phyloP scores from a whole-genome alignment of 2,797 vertebrate genomes.

The Phalanger gymnotis region DNA sequence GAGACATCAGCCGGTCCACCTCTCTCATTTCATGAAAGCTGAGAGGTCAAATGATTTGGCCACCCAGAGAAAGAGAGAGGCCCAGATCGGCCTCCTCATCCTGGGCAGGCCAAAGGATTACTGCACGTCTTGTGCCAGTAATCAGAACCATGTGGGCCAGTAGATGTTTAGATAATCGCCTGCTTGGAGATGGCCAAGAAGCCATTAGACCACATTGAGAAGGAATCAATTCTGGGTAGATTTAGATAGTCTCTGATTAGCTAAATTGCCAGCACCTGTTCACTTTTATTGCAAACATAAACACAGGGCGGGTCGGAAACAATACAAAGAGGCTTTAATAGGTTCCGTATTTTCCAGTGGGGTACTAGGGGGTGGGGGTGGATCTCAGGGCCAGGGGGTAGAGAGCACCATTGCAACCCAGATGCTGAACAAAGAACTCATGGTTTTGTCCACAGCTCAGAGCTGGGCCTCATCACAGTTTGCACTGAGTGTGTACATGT shows the following conservation, averaged over 20 bases:
- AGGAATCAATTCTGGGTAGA: slow-evolving; percentile 30
- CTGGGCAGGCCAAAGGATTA: not conserved
- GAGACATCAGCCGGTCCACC: not conserved
- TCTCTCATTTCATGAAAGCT: not conserved
- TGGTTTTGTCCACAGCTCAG: not conserved
- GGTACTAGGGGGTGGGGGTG: not conserved
- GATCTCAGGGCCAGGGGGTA: not conserved
- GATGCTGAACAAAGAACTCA: not conserved
- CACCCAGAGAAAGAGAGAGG: not conserved
- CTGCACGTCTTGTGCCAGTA: slow-evolving; percentile 43
- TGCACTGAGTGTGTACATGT: not conserved
- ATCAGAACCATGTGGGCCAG: slow-evolving; percentile 59
- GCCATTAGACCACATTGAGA: slow-evolving; percentile 21
- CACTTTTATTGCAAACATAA: slow-evolving; percentile 75
- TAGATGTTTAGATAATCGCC: slow-evolving; percentile 62
- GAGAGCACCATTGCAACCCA: slow-evolving; percentile 4
- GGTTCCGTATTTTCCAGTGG: not conserved
- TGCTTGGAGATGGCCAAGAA: slow-evolving; percentile 46
- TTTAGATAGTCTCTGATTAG: slow-evolving; percentile 68
- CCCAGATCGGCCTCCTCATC: accelerated
- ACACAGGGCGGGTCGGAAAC: slow-evolving; percentile 47
- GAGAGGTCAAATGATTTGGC: not conserved
- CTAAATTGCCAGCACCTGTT: slow-evolving; percentile 79
- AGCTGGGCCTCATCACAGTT: not conserved
- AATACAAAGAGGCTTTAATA: not conserved